Percentiles rank a stretch among this genome's conserved stretches.
Conservation (phyloP, 2,888 invertebrate genomes). For the Caenorhabditis wallacei region DNA sequence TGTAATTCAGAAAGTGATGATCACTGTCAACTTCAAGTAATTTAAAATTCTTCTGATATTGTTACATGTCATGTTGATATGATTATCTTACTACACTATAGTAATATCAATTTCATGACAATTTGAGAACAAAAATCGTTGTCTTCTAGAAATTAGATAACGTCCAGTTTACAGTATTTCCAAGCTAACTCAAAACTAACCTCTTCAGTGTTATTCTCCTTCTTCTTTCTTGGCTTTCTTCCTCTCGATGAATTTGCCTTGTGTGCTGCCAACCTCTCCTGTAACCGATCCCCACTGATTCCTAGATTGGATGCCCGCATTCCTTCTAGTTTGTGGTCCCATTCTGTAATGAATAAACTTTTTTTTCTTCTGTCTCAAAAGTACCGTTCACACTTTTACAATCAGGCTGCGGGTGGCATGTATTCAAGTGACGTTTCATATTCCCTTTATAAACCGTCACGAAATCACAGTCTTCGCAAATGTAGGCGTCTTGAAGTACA, state of each 20-base stretch:
- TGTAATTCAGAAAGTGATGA: slow-evolving; percentile 9
- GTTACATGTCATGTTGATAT: too few relatives aligned
- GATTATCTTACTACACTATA: too few relatives aligned
- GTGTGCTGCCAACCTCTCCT: slow-evolving; percentile 70
- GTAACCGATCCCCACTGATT: slow-evolving; percentile 70
- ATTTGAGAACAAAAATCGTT: too few relatives aligned
- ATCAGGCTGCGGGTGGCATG: slow-evolving; percentile 73
- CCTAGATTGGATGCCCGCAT: slow-evolving; percentile 75
- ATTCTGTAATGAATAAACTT: slow-evolving; percentile 53
- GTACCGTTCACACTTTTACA: slow-evolving; percentile 69
- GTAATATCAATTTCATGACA: too few relatives aligned
- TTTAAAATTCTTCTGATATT: too few relatives aligned
- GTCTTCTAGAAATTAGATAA: too few relatives aligned
- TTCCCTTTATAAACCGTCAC: slow-evolving; percentile 82
- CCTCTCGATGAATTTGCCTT: slow-evolving; percentile 76
- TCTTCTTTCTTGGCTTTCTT: slow-evolving; percentile 71
- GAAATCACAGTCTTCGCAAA: slow-evolving; percentile 80
- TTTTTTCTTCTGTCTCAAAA: neutral
- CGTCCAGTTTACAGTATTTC: neutral
- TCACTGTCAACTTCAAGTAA: too few relatives aligned
- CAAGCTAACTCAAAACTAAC: slow-evolving; percentile 10
- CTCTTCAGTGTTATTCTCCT: slow-evolving; percentile 61
- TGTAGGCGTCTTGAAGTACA: slow-evolving; percentile 76
- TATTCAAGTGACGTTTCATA: slow-evolving; percentile 82
- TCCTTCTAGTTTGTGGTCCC: slow-evolving; percentile 72